phyloP scores from a whole-genome alignment of 2,888 invertebrate genomes.

The Molanna angustata region DNA sequence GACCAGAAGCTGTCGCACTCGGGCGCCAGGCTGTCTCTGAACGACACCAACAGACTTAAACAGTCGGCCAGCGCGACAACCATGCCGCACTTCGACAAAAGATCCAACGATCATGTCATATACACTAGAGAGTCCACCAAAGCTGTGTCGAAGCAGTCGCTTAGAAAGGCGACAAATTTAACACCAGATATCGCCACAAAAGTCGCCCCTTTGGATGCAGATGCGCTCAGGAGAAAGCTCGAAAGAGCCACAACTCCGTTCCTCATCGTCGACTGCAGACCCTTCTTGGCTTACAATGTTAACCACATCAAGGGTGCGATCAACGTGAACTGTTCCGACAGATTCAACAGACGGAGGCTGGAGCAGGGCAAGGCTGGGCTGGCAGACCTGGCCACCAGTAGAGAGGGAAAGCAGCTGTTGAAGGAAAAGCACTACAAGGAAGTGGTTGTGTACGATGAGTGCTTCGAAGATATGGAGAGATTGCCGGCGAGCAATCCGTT shows the following conservation, averaged over 20 bases:
- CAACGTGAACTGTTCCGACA: conserved; percentile 69
- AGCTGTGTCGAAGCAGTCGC: background rate
- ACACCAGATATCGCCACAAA: conserved; percentile 11
- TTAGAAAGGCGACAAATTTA: too few relatives aligned
- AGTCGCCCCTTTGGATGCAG: conserved; percentile 26
- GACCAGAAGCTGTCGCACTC: conserved; percentile 14
- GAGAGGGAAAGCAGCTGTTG: conserved; percentile 62
- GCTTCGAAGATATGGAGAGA: conserved; percentile 59
- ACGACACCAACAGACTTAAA: background rate
- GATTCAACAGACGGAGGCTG: conserved; percentile 64
- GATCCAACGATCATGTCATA: conserved; percentile 2
- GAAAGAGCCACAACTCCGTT: conserved; percentile 27
- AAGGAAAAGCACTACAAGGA: conserved; percentile 54
- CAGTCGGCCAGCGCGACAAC: background rate
- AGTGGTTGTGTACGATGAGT: conserved; percentile 69
- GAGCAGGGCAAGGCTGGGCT: conserved; percentile 64
- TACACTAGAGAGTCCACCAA: background rate
- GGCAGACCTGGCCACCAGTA: conserved; percentile 62
- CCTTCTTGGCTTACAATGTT: conserved; percentile 67
- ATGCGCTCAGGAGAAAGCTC: conserved; percentile 28
- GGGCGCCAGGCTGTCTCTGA: conserved; percentile 7
- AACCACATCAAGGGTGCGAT: conserved; percentile 66
- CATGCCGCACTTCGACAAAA: conserved; percentile 9
- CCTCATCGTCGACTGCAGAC: conserved; percentile 63
- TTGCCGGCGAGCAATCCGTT: conserved; percentile 59